Evolutionary conservation across 1,140 invertebrate species (phyloP).

Genomic region (Prorops nasuta): DNA sequence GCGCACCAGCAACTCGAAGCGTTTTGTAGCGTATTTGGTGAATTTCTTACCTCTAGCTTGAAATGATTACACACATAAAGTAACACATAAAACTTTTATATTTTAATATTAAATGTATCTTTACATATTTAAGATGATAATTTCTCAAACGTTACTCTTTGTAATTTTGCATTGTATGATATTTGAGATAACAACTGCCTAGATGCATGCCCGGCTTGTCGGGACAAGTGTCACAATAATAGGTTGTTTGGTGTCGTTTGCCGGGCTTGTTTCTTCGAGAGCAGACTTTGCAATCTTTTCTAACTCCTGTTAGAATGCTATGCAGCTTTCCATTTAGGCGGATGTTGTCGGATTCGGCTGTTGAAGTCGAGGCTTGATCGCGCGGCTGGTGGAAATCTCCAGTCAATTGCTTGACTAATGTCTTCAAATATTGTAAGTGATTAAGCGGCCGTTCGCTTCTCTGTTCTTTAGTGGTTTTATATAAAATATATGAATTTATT

Average conservation of each 20-base stretch:
- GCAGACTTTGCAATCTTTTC: slow-evolving; percentile 10
- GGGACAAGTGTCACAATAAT: slow-evolving; percentile 8
- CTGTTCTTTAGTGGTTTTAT: neutral
- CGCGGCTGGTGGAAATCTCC: slow-evolving; percentile 1
- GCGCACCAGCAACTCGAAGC: neutral
- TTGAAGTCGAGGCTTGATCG: neutral
- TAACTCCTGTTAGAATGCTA: neutral
- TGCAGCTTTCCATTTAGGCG: slow-evolving; percentile 4
- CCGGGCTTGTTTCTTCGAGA: neutral
- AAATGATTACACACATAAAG: slow-evolving; percentile 4
- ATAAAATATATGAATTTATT: slow-evolving; percentile 9
- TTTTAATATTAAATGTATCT: slow-evolving; percentile 7
- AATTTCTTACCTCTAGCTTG: slow-evolving; percentile 1
- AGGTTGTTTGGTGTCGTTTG: neutral
- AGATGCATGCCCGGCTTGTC: slow-evolving; percentile 5
- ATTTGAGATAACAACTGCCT: slow-evolving; percentile 5
- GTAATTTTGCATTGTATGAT: slow-evolving; percentile 11
- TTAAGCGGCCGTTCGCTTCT: neutral
- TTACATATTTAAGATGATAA: slow-evolving; percentile 2
- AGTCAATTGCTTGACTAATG: slow-evolving; percentile 5
- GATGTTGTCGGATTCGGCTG: neutral
- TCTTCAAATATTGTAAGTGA: neutral
- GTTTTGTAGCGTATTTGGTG: slow-evolving; percentile 1
- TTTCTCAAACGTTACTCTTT: slow-evolving; percentile 3
- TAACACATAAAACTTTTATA: slow-evolving; percentile 6